These are phyloP conservation scores for Apogon talboti DNA, from an alignment of 2,797 vertebrate genomes.

Conservation along the genomic window DNA sequence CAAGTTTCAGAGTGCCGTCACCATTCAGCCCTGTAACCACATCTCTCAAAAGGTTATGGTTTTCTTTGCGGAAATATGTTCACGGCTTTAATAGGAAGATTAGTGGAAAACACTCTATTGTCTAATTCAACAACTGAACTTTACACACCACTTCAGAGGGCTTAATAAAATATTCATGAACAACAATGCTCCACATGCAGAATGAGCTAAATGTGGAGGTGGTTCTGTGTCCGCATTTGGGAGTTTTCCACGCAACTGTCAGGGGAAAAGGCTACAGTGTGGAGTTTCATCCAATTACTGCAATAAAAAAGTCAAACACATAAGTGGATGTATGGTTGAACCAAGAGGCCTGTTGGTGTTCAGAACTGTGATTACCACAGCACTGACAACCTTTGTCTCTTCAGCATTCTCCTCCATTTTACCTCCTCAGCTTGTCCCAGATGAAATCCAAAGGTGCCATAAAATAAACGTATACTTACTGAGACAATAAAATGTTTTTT, in stretches of 20 bases:
- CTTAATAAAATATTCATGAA: conserved; percentile 69
- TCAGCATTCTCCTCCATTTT: conserved; percentile 48
- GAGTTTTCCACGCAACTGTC: conserved; percentile 39
- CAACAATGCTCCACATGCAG: conserved; percentile 62
- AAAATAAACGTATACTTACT: conserved; percentile 54
- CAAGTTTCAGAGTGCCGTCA: conserved; percentile 29
- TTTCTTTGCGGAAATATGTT: conserved; percentile 32
- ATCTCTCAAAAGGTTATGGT: conserved; percentile 50
- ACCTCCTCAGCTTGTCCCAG: conserved; percentile 39
- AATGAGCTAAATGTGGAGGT: conserved; percentile 42
- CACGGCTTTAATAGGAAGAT: conserved; percentile 54
- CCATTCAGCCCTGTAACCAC: conserved; percentile 20
- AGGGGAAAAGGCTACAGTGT: conserved; percentile 37
- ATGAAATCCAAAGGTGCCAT: conserved; percentile 45
- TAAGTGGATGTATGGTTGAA: conserved; percentile 49
- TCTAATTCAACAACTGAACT: conserved; percentile 68
- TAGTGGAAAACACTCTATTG: conserved; percentile 59
- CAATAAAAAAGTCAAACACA: conserved; percentile 52
- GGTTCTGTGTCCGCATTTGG: conserved; percentile 33
- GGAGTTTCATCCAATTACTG: conserved; percentile 63
- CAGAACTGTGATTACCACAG: conserved; percentile 28
- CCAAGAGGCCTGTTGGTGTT: conserved; percentile 29
- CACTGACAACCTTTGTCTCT: conserved; percentile 40
- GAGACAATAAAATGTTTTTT: conserved; percentile 48
- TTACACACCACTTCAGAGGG: conserved; percentile 57